phyloP scores from a whole-genome alignment of 2,888 invertebrate genomes.

The Clepsis dumicolana region DNA sequence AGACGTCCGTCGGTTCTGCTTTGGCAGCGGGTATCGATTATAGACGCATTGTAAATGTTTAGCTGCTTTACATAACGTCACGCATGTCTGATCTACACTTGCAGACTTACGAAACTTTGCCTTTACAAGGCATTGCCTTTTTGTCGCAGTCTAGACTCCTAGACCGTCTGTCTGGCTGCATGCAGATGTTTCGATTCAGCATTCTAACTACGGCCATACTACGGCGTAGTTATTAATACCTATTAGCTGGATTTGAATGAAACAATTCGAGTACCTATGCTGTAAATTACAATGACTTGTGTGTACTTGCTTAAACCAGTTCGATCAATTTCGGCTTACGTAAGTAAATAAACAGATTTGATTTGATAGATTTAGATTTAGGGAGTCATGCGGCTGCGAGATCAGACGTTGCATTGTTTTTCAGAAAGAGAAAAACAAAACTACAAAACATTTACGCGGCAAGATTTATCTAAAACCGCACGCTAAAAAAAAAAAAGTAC shows the following conservation, averaged over 20 bases:
- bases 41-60: conserved; percentile 21
- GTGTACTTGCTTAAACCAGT: not conserved
- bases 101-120: not conserved
- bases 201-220: not conserved
- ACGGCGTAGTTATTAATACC: not conserved
- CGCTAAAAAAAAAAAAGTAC: no score
- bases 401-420: not conserved
- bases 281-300: not conserved
- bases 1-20: conserved; percentile 18
- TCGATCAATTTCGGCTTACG: not conserved
- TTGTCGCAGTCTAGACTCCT: conserved; percentile 1
- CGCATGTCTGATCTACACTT: conserved; percentile 23
- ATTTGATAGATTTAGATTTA: not conserved
- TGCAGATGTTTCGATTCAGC: not conserved
- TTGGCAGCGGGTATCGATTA: conserved; percentile 34
- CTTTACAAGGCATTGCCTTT: not conserved
- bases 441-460: no score
- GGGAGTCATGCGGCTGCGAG: not conserved
- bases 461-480: no score
- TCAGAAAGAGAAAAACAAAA: not conserved
- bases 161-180: not conserved
- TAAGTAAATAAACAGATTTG: not conserved
- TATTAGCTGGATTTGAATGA: no score
- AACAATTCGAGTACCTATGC: no score
- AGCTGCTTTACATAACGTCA: conserved; percentile 26